Base-by-base conservation (phyloP, 2,113 vertebrate genomes). In the Alexandromys fortis region DNA sequence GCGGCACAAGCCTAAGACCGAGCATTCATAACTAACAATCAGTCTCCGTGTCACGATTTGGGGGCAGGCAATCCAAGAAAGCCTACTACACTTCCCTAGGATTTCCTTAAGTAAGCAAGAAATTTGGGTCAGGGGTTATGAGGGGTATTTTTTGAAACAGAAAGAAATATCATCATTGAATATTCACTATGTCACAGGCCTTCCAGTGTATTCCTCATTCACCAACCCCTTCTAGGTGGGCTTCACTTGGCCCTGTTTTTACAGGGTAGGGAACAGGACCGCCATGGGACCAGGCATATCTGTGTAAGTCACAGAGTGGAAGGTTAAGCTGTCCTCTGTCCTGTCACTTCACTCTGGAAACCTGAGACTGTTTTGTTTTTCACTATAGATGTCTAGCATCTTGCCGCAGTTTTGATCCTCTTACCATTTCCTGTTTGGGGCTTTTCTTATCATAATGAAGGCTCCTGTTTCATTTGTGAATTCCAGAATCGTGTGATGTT, bases 21-120 rank as follows among this genome's bases (percentile, higher is more conserved):
- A 72, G 35, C 68, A n/a, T n/a, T 72, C 35, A 19, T 21, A 72
- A 21, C 70, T 21, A 72, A 72, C 14, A 72, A 72, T n/a, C 9
- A n/a, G 35, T 72, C 35, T 72, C 70, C 0, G 3, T 72, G 70
- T 17, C 35, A 72, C 10, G 35, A 72, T 8, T 72, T 72, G 70
- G 35, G 35, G 70, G 35, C 17, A 21, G 70, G 33, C 7, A 1
- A n/a, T n/a, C 17, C 17, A 72, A 72, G 35, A n/a, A 72, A 72
- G 70, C 70, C 35, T 17, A 8, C 7, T n/a, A 21, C 7, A 72
- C n/a, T 95, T 86, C 35, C 24, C 24, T 13, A 58, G 24, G 81
- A 73, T 24, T 95, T 94, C 35, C 92, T 89, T 76, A 92, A 67
- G 83, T 70, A 86, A 85, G 35, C 45, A 77, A 92, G 79, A 81